phyloP scores from a whole-genome alignment of 2,888 invertebrate genomes.

The Parochlus steinenii region DNA sequence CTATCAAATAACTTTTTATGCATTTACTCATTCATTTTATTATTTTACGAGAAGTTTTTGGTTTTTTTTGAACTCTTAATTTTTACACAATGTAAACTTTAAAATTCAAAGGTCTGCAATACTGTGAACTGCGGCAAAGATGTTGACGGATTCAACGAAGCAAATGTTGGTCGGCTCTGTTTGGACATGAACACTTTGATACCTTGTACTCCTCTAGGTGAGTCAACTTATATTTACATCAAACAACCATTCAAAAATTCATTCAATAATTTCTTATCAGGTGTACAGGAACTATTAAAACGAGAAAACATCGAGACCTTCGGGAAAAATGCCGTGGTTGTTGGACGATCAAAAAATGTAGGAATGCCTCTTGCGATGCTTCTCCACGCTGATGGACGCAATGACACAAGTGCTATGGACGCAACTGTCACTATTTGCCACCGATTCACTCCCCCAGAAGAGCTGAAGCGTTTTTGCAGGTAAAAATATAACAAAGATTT shows the following conservation, averaged over 20 bases:
- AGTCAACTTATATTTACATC: too few relatives aligned
- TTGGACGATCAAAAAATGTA: slow-evolving; percentile 83
- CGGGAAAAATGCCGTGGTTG: slow-evolving; percentile 75
- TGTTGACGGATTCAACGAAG: slow-evolving; percentile 79
- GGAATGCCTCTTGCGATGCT: slow-evolving; percentile 79
- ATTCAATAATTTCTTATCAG: too few relatives aligned
- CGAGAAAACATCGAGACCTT: slow-evolving; percentile 53
- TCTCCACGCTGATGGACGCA: slow-evolving; percentile 55
- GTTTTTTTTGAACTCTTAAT: too few relatives aligned
- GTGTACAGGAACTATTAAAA: slow-evolving; percentile 29
- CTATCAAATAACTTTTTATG: too few relatives aligned
- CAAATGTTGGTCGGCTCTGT: slow-evolving; percentile 64
- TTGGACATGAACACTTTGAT: slow-evolving; percentile 55
- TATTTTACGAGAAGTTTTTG: too few relatives aligned
- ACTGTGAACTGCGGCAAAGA: slow-evolving; percentile 66
- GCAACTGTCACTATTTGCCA: slow-evolving; percentile 85
- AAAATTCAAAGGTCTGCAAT: slow-evolving; percentile 63
- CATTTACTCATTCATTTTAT: too few relatives aligned
- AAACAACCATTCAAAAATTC: too few relatives aligned
- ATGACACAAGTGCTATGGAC: slow-evolving; percentile 59
- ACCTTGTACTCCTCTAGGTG: slow-evolving; percentile 66
- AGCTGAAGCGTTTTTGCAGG: slow-evolving; percentile 51
- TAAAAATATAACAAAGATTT: too few relatives aligned
- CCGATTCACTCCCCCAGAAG: slow-evolving; percentile 63
- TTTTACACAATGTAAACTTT: too few relatives aligned